phyloP scores from a whole-genome alignment of 2,888 invertebrate genomes.

The Rutpela maculata region DNA sequence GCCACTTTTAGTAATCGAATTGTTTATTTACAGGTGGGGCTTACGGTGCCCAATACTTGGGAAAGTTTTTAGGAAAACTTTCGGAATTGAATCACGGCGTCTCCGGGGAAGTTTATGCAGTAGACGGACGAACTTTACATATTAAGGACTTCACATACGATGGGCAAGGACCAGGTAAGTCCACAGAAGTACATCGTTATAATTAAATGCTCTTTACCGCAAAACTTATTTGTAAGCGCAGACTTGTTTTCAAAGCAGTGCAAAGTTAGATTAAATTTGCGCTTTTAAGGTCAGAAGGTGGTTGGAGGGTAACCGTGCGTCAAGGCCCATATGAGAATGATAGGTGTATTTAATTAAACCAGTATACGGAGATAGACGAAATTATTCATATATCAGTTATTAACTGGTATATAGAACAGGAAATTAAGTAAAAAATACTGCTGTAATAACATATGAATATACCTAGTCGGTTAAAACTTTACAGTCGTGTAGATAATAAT shows the following conservation, averaged over 20 bases:
- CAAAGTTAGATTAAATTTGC: conserved; percentile 10
- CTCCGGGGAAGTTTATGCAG: conserved; percentile 90
- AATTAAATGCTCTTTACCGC: conserved; percentile 21
- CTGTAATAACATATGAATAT: no score
- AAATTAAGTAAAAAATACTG: no score
- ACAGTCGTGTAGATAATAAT: no score
- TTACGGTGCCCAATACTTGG: conserved; percentile 79
- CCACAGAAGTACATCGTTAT: not conserved
- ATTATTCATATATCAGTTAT: no score
- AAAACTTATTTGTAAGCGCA: not conserved
- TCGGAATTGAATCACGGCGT: conserved; percentile 89
- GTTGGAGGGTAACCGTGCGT: no score
- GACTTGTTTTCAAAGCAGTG: not conserved
- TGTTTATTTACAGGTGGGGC: conserved; percentile 53
- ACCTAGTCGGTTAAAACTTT: no score
- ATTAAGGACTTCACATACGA: conserved; percentile 93
- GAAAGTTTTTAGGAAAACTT: conserved; percentile 86
- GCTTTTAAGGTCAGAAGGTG: not conserved
- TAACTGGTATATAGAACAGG: no score
- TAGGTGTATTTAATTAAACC: no score
- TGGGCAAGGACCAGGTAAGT: conserved; percentile 90
- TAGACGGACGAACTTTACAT: conserved; percentile 90
- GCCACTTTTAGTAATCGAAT: not conserved
- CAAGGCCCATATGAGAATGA: no score
- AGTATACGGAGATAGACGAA: no score